Conservation (phyloP, 2,113 vertebrate species). For the Ariopsis seemanni region DNA sequence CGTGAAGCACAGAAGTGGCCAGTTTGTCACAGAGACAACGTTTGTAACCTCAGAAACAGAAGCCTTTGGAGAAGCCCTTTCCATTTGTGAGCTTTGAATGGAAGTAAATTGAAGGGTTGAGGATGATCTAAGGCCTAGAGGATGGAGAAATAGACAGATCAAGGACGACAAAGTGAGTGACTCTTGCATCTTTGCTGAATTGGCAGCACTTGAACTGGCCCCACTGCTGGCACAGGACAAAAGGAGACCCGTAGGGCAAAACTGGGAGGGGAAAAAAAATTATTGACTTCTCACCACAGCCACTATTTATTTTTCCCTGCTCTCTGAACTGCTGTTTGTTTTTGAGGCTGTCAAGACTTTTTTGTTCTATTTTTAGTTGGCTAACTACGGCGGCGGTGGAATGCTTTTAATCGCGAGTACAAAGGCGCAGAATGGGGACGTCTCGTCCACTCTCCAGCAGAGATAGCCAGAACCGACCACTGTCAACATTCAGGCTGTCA, state of each 20-base stretch:
- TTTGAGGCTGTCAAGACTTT: constrained; percentile 63
- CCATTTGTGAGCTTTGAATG: constrained; percentile 42
- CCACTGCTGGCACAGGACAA: constrained; percentile 73
- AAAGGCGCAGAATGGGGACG: constrained; percentile 66
- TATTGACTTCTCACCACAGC: constrained; percentile 72
- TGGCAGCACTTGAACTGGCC: constrained; percentile 67
- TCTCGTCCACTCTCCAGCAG: constrained; percentile 62
- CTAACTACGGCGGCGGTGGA: constrained; percentile 65
- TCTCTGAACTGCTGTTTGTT: constrained; percentile 67
- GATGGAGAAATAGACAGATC: constrained; percentile 28
- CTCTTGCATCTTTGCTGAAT: constrained; percentile 36
- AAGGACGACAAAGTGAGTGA: constrained; percentile 36
- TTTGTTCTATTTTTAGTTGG: constrained; percentile 67
- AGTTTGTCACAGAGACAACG: constrained; percentile 27
- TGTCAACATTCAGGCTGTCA: constrained; percentile 72
- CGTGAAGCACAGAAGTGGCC: neutral
- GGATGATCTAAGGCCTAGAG: constrained; percentile 57
- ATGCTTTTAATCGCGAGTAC: constrained; percentile 74
- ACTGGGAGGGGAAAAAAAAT: constrained; percentile 57
- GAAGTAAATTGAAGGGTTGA: constrained; percentile 58
- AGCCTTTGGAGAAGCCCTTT: constrained; percentile 17
- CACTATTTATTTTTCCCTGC: constrained; percentile 68
- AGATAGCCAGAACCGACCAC: constrained; percentile 66
- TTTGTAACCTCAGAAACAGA: constrained; percentile 27
- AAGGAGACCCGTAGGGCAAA: constrained; percentile 65